phyloP scores from a whole-genome alignment of 1,140 invertebrate genomes.

The Nephila pilipes region DNA sequence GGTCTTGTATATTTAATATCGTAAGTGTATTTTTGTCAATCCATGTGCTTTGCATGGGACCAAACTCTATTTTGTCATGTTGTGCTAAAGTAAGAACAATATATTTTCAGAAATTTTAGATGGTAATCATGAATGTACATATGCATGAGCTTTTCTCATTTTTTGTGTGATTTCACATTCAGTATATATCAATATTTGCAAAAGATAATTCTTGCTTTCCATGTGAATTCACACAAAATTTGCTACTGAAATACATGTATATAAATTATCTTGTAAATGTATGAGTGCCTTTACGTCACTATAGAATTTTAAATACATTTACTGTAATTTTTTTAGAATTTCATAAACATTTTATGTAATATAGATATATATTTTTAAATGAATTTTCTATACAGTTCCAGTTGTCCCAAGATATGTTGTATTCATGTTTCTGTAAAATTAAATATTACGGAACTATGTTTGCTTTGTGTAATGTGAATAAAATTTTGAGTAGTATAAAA shows the following conservation, averaged over 20 bases:
- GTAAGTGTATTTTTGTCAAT: no score
- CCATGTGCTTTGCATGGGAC: no score
- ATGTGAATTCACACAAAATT: constrained; percentile 17
- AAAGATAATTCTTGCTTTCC: neutral
- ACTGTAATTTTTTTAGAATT: neutral
- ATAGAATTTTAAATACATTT: constrained; percentile 23
- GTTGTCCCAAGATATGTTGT: neutral
- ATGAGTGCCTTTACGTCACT: neutral
- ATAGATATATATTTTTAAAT: neutral
- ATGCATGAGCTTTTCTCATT: neutral
- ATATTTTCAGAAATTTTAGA: no score
- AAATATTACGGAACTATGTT: neutral
- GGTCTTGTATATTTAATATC: no score
- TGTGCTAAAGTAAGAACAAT: no score
- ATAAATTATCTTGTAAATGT: constrained; percentile 24
- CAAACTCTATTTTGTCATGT: no score
- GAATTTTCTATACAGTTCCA: neutral
- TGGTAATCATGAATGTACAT: neutral
- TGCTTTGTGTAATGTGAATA: neutral
- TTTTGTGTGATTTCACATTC: neutral
- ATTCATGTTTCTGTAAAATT: neutral
- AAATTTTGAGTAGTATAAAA: neutral
- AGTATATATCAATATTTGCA: neutral
- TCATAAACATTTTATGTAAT: neutral
- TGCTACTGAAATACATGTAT: neutral